Percentiles rank a stretch among this genome's conserved stretches.
Evolutionary conservation across 1,140 invertebrate species (phyloP).

Genomic region (Drosophila ananassae): DNA sequence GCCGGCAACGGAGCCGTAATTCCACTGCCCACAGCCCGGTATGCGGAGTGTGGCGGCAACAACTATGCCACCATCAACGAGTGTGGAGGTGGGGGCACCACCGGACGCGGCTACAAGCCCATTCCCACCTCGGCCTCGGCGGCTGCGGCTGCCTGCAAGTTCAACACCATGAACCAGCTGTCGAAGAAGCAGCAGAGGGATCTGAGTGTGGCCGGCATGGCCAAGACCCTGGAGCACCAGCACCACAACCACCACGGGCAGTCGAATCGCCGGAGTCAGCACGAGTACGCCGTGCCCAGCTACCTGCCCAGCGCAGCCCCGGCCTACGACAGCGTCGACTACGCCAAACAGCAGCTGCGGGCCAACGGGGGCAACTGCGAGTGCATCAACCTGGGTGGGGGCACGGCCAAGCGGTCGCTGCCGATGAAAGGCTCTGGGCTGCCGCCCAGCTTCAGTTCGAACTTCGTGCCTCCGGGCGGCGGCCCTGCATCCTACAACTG

Average conservation of each 20-base stretch:
- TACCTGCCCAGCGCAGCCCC: slow-evolving; percentile 54
- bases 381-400: slow-evolving; percentile 55
- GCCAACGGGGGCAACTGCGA: slow-evolving; percentile 50
- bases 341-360: slow-evolving; percentile 64
- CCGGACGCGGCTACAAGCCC: slow-evolving; percentile 63
- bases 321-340: slow-evolving; percentile 75
- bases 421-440: slow-evolving; percentile 67
- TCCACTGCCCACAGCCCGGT: slow-evolving; percentile 36
- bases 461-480: slow-evolving; percentile 86
- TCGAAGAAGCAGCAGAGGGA: slow-evolving; percentile 69
- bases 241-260: slow-evolving; percentile 61
- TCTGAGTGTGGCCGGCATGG: slow-evolving; percentile 61
- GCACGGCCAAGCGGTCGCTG: slow-evolving; percentile 69
- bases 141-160: slow-evolving; percentile 75
- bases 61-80: slow-evolving; percentile 83
- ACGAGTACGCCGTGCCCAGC: slow-evolving; percentile 81
- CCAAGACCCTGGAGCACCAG: slow-evolving; percentile 74
- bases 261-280: slow-evolving; percentile 70
- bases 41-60: slow-evolving; percentile 73
- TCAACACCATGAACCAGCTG: slow-evolving; percentile 77
- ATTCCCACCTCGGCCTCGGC: slow-evolving; percentile 70
- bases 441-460: slow-evolving; percentile 87
- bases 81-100: slow-evolving; percentile 46
- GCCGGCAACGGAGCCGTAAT: slow-evolving; percentile 35
- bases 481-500: slow-evolving; percentile 85